Base-by-base conservation (phyloP, 2,113 vertebrate species). In the Anguilla rostrata region DNA sequence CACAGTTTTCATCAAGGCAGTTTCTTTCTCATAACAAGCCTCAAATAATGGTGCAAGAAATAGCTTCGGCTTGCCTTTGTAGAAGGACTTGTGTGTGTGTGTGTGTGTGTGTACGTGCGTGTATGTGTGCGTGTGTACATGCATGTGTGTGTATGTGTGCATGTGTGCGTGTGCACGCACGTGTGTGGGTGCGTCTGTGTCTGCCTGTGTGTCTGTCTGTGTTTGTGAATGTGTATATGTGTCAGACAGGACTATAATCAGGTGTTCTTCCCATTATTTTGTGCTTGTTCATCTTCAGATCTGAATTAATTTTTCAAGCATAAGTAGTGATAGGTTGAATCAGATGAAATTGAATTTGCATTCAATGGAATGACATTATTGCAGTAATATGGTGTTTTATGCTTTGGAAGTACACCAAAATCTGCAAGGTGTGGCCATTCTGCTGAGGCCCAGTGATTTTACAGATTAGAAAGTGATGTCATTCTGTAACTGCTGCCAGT, bases 1-100 rank as follows among this genome's bases (percentile, higher is more conserved):
- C 93, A 94, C 95, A 88, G 82, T 96, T 95, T 94, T 96, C 94
- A 95, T 96, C 94, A 95, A 92, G 94, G 16, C 57, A 66, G 84
- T 46, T 82, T 89, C 83, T 56, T 83, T 82, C 46, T 82, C 83
- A 43, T 87, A 87, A 83, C 85, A 87, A 63, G 34, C 84, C 87
- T 39, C 87, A 82, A 90, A 87, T 89, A 87, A 81, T 87, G 86
- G 84, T 86, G 87, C 84, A 85, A 89, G 78, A 81, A 84, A 71
- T 60, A 82, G 83, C 34, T 71, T 81, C 34, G 53, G 78, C 43
- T 66, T 81, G 81, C 78, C 82, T 60, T 40, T 86, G 53, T 83
- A 81, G 82, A 78, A 63, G 80, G 81, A 83, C 75, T 60, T 87
- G 39, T 63, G 83, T 66, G 63, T 5, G 83, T 84, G 83, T 84